These are phyloP conservation scores for Bombycilla garrulus DNA, from an alignment of 2,113 vertebrate genomes.

Conservation along the genomic window DNA sequence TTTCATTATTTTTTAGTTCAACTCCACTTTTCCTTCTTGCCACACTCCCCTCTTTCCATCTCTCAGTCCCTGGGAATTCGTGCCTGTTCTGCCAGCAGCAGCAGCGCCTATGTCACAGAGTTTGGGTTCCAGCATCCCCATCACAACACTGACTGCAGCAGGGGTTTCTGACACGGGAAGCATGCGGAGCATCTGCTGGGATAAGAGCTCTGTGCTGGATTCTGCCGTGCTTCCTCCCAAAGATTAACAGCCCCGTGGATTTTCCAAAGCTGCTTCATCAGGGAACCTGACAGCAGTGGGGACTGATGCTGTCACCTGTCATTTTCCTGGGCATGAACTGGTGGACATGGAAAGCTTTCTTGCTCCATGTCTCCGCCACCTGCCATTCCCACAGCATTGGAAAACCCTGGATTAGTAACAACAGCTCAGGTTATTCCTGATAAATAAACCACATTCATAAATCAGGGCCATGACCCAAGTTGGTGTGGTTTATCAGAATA, in stretches of 20 bases:
- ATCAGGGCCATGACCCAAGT: rapidly evolving
- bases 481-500: not conserved
- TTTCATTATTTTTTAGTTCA: not conserved
- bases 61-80: not conserved
- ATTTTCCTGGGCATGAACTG: not conserved
- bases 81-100: not conserved
- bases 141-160: not conserved
- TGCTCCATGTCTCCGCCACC: rapidly evolving
- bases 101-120: not conserved
- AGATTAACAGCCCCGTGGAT: not conserved
- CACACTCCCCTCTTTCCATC: not conserved
- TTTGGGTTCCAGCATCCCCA: conserved; percentile 28
- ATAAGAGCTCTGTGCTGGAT: not conserved
- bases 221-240: not conserved
- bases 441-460: not conserved
- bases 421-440: not conserved
- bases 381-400: not conserved
- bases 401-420: not conserved
- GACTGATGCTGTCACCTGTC: not conserved
- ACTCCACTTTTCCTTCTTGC: not conserved
- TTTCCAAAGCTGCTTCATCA: not conserved
- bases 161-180: not conserved
- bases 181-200: not conserved
- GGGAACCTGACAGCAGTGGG: not conserved
- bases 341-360: not conserved